These are phyloP conservation scores for Acronicta alni DNA, from an alignment of 2,888 invertebrate genomes.

Conservation along the genomic window DNA sequence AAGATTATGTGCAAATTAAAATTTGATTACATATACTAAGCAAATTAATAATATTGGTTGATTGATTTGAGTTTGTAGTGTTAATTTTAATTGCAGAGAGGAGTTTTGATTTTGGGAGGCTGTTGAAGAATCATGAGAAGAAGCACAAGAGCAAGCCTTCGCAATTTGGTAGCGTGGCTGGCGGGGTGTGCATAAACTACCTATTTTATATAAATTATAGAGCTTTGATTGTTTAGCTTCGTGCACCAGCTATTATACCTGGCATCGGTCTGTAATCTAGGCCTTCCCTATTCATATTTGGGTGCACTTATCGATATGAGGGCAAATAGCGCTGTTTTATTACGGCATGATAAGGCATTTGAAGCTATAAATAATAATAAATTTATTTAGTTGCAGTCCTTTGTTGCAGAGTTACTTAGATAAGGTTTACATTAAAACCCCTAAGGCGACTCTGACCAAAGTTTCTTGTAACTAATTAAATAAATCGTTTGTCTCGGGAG, in stretches of 20 bases:
- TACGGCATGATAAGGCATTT: too few species aligned
- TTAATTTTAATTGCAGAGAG: constrained; percentile 71
- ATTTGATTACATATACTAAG: neutral
- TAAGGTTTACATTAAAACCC: too few species aligned
- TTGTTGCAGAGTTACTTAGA: too few species aligned
- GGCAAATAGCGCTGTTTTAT: too few species aligned
- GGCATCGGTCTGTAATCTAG: constrained; percentile 42
- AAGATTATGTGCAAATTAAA: neutral
- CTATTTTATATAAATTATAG: constrained; percentile 44
- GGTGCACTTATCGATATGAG: constrained; percentile 15
- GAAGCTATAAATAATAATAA: too few species aligned
- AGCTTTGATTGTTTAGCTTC: constrained; percentile 28
- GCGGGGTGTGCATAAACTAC: constrained; percentile 74
- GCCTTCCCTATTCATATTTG: constrained; percentile 21
- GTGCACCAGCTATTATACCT: constrained; percentile 58
- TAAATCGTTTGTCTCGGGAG: too few species aligned
- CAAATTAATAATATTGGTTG: neutral
- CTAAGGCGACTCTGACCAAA: too few species aligned
- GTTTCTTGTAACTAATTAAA: too few species aligned
- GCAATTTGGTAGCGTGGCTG: constrained; percentile 75
- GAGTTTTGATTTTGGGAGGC: constrained; percentile 74
- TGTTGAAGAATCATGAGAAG: constrained; percentile 74
- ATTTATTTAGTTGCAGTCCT: too few species aligned
- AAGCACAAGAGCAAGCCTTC: constrained; percentile 77
- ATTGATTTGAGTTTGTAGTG: constrained; percentile 7